Evolutionary conservation across 2,113 vertebrate species (phyloP).

Genomic region (Platycercus adscitus): DNA sequence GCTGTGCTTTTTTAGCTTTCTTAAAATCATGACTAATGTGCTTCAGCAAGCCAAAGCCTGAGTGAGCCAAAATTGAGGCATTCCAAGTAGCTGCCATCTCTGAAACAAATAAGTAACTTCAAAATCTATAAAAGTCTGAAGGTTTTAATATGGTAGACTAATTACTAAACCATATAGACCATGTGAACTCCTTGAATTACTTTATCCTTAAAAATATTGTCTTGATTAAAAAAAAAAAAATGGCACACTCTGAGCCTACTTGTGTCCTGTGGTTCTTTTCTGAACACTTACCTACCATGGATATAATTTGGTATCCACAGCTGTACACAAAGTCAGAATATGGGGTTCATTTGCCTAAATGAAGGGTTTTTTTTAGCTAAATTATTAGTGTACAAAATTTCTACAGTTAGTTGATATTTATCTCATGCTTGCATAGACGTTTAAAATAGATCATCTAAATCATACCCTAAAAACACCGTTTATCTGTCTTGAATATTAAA

Average conservation of each 20-base stretch:
- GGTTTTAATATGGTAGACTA: background rate
- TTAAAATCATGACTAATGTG: background rate
- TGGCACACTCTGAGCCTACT: rapidly evolving
- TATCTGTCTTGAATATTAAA: background rate
- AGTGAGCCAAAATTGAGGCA: background rate
- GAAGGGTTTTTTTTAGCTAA: background rate
- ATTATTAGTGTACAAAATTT: background rate
- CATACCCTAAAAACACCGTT: background rate
- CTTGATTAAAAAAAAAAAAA: background rate
- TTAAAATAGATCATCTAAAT: background rate
- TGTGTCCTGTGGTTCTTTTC: background rate
- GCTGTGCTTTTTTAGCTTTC: background rate
- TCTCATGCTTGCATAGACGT: background rate
- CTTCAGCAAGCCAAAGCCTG: background rate
- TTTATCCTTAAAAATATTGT: background rate
- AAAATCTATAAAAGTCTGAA: background rate
- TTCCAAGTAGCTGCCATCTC: background rate
- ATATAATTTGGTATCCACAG: background rate
- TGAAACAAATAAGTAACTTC: background rate
- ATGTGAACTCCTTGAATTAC: background rate
- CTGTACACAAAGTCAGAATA: background rate
- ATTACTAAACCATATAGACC: background rate
- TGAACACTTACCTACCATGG: background rate
- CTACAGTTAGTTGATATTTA: background rate
- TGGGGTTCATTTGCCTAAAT: background rate